Percentiles rank a stretch among this genome's conserved stretches.
Evolutionary conservation across 2,797 vertebrate species (phyloP).

Genomic region (Anguilla obscura): DNA sequence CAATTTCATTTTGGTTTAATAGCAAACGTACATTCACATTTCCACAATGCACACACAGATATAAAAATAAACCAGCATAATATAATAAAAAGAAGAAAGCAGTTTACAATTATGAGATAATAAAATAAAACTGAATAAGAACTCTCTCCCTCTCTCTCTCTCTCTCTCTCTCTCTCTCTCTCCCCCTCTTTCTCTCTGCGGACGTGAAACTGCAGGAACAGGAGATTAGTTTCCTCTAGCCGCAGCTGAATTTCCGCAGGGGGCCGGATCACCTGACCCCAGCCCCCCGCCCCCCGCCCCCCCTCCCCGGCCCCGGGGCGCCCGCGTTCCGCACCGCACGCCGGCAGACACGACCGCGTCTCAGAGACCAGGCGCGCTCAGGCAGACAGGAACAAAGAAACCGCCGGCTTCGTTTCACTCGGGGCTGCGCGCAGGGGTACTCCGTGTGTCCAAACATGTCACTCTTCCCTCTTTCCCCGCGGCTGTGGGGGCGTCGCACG

Average conservation of each 20-base stretch:
- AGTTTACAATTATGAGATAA: background rate
- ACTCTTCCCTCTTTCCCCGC: background rate
- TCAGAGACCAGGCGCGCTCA: background rate
- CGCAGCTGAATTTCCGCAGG: background rate
- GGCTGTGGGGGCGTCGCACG: background rate
- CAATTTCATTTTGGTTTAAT: too few relatives aligned
- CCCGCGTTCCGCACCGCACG: background rate
- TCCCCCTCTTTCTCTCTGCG: background rate
- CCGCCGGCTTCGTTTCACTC: background rate
- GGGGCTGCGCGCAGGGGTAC: background rate
- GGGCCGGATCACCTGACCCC: background rate
- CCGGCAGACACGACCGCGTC: background rate
- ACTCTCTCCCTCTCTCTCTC: background rate
- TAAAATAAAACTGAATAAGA: background rate
- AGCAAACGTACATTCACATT: conserved; percentile 24
- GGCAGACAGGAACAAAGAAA: background rate
- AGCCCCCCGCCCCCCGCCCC: too few relatives aligned
- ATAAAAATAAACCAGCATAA: background rate
- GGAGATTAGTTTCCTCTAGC: background rate
- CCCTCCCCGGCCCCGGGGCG: background rate
- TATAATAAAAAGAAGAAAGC: background rate
- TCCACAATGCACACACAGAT: background rate
- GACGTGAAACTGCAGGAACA: background rate
- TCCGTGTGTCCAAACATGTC: background rate
- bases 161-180: background rate